These are phyloP conservation scores for Serripes groenlandicus DNA, from an alignment of 2,888 invertebrate genomes.

Conservation along the genomic window DNA sequence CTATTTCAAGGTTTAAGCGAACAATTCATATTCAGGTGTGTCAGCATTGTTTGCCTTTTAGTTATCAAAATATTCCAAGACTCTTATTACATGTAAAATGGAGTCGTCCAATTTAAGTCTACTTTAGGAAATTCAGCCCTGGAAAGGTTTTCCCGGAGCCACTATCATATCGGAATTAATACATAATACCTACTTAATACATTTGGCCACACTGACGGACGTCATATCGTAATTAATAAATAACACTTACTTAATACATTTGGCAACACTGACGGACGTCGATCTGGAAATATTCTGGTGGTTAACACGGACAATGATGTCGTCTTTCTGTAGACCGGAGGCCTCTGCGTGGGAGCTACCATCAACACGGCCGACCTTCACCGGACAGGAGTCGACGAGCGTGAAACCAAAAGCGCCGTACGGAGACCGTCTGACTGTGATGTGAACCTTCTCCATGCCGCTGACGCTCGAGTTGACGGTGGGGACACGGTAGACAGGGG, in stretches of 20 bases:
- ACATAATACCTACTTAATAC: too few relatives aligned
- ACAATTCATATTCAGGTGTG: too few relatives aligned
- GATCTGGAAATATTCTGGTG: conserved; percentile 84
- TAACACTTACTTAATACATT: conserved; percentile 83
- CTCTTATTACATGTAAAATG: too few relatives aligned
- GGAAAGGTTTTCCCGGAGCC: too few relatives aligned
- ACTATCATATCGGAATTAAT: too few relatives aligned
- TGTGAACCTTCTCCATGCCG: conserved; percentile 49
- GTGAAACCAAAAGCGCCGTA: conserved; percentile 83
- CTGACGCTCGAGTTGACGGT: conserved; percentile 56
- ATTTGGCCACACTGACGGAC: too few relatives aligned
- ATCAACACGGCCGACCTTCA: conserved; percentile 82
- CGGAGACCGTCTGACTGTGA: conserved; percentile 71
- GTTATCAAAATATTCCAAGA: too few relatives aligned
- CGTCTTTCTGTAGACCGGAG: conserved; percentile 79
- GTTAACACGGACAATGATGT: conserved; percentile 81
- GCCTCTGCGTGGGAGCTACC: conserved; percentile 79
- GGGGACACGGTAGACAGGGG: conserved; percentile 29
- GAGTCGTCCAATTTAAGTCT: too few relatives aligned
- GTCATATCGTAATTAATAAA: too few relatives aligned
- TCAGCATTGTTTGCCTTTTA: too few relatives aligned
- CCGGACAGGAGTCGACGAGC: conserved; percentile 82
- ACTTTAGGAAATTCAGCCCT: too few relatives aligned
- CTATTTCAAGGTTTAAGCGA: too few relatives aligned
- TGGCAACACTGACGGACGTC: conserved; percentile 82